Conservation (phyloP, 2,797 vertebrate genomes). For the Setipinna tenuifilis region DNA sequence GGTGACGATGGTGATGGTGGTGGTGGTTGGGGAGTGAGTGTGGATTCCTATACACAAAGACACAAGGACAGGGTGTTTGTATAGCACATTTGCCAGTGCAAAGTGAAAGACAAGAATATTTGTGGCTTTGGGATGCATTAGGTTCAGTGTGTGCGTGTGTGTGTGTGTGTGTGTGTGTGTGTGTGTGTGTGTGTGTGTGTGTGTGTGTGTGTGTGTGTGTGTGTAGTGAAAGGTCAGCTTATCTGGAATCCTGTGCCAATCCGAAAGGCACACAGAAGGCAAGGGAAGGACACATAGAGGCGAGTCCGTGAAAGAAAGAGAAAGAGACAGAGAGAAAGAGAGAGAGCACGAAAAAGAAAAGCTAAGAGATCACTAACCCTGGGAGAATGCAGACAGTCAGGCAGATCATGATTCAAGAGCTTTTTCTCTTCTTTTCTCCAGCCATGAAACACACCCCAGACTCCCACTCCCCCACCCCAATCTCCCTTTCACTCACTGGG, state of each 20-base stretch:
- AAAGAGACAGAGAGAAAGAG: conserved; percentile 53
- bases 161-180: conserved; percentile 23
- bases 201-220: conserved; percentile 48
- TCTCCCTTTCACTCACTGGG: conserved; percentile 58
- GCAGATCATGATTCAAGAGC: conserved; percentile 79
- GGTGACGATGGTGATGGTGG: not conserved
- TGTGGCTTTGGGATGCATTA: conserved; percentile 22
- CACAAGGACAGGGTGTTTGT: conserved; percentile 30
- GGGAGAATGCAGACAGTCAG: conserved; percentile 75
- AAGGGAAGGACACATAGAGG: conserved; percentile 67
- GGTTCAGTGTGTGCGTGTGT: conserved; percentile 26
- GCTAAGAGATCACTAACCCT: conserved; percentile 52
- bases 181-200: conserved; percentile 33
- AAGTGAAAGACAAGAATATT: not conserved
- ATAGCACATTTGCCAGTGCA: conserved; percentile 35
- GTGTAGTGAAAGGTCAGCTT: conserved; percentile 78
- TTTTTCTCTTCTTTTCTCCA: conserved; percentile 72
- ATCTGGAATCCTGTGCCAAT: conserved; percentile 79
- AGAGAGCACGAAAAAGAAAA: conserved; percentile 59
- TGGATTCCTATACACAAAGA: conserved; percentile 49
- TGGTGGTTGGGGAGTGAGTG: not conserved
- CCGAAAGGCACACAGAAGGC: conserved; percentile 74
- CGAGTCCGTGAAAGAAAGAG: conserved; percentile 61
- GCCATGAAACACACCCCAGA: conserved; percentile 48
- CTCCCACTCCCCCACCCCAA: conserved; percentile 51